Percentiles rank a stretch among this genome's conserved stretches.
Evolutionary conservation across 92 coral and sea anemone species (phyloP).

Genomic region (Plumapathes pennacea): DNA sequence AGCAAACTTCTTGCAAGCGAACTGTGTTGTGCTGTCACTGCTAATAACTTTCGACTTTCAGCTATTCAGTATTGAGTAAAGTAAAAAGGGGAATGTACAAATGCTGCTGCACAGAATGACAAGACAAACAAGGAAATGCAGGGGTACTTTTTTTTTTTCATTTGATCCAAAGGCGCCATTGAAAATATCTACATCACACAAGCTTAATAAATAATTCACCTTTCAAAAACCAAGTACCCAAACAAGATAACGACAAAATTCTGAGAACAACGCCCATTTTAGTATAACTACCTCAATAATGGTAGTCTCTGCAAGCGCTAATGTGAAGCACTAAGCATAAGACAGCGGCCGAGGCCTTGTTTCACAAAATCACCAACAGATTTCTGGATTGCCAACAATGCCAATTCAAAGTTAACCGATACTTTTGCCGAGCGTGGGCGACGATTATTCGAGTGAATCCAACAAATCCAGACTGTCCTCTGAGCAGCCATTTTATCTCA

Average conservation of each 20-base stretch:
- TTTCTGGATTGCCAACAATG: constrained; percentile 32
- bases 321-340: constrained; percentile 12
- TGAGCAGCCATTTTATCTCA: constrained; percentile 58
- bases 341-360: constrained; percentile 14
- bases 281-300: constrained; percentile 12
- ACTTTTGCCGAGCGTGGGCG: constrained; percentile 81
- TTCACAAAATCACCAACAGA: constrained; percentile 51
- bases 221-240: constrained; percentile 46
- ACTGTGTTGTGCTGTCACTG: too few relatives aligned
- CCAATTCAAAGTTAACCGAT: constrained; percentile 59
- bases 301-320: constrained; percentile 9
- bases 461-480: constrained; percentile 73
- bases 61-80: too few relatives aligned
- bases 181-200: constrained; percentile 55
- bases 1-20: too few relatives aligned
- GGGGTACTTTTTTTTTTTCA: too few relatives aligned
- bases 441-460: constrained; percentile 69
- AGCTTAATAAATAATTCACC: constrained; percentile 50
- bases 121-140: too few relatives aligned
- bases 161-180: too few relatives aligned
- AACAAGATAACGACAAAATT: constrained; percentile 34
- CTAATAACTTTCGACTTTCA: too few relatives aligned
- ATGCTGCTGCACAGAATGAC: too few relatives aligned
- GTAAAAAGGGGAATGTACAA: too few relatives aligned
- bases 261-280: constrained; percentile 57